Conservation (phyloP, 2,888 invertebrate species). For the Epinotia demarniana region DNA sequence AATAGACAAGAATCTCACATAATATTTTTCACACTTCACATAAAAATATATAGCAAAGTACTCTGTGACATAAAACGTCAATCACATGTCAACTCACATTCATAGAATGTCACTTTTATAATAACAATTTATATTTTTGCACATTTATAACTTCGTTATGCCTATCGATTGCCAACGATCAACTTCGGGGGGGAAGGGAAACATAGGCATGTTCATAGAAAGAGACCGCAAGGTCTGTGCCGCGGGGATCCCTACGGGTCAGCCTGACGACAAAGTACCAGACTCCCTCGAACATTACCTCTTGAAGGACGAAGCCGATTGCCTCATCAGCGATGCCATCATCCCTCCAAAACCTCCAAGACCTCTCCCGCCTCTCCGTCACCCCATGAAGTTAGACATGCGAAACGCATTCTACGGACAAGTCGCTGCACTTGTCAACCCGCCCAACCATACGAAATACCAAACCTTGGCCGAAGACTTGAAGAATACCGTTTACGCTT, state of each 20-base stretch:
- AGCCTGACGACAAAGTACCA: constrained; percentile 60
- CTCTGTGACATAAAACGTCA: not conserved
- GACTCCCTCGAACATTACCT: constrained; percentile 68
- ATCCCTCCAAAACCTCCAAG: constrained; percentile 62
- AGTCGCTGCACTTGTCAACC: constrained; percentile 62
- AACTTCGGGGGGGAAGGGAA: constrained; percentile 75
- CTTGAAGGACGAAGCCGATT: constrained; percentile 72
- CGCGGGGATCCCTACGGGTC: constrained; percentile 70
- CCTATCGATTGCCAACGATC: constrained; percentile 65
- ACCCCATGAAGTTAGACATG: constrained; percentile 62
- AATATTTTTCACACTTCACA: not conserved
- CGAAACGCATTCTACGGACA: constrained; percentile 59
- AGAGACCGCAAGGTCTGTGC: constrained; percentile 71
- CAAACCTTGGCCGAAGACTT: constrained; percentile 68
- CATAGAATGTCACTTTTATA: constrained; percentile 12
- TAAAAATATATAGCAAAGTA: too few relatives aligned
- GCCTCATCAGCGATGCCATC: constrained; percentile 69
- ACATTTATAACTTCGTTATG: constrained; percentile 52
- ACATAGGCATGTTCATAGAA: constrained; percentile 70
- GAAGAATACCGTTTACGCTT: constrained; percentile 68
- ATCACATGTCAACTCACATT: not conserved
- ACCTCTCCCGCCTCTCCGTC: constrained; percentile 64
- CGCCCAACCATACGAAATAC: constrained; percentile 69
- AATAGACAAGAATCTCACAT: not conserved
- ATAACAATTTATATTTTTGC: constrained; percentile 2